Evolutionary conservation across 2,797 vertebrate species (phyloP).

Genomic region (Enteromius argenteus): DNA sequence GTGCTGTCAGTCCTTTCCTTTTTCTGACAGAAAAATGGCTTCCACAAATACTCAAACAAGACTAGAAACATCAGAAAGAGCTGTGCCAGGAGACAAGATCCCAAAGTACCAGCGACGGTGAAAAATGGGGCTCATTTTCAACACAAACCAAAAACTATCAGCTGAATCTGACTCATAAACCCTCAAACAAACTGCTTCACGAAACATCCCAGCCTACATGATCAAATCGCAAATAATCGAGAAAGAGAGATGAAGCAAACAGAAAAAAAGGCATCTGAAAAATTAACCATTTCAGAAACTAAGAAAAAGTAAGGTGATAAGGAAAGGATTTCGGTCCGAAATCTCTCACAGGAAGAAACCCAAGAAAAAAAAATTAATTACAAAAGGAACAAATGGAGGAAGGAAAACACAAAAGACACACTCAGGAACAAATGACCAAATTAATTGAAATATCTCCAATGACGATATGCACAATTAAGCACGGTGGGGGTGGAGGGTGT

Average conservation of each 20-base stretch:
- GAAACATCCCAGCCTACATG: neutral
- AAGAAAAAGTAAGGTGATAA: neutral
- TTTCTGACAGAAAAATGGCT: conserved; percentile 20
- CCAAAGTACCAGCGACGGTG: neutral
- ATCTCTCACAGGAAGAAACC: conserved; percentile 12
- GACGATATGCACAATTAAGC: conserved; percentile 68
- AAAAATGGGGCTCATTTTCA: neutral
- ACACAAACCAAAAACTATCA: neutral
- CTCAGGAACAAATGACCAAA: conserved; percentile 71
- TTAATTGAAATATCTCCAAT: conserved; percentile 69
- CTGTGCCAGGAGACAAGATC: neutral
- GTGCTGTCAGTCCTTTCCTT: neutral
- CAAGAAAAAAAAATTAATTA: conserved; percentile 59
- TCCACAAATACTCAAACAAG: conserved; percentile 14
- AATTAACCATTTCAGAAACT: neutral
- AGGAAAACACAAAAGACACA: conserved; percentile 61
- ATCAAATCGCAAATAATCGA: neutral
- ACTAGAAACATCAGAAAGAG: conserved; percentile 4
- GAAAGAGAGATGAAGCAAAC: neutral
- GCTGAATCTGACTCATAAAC: conserved; percentile 4
- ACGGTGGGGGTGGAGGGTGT: conserved; percentile 53
- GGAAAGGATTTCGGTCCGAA: conserved; percentile 27
- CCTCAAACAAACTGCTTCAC: neutral
- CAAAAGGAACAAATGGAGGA: conserved; percentile 48
- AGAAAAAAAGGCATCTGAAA: neutral